A percentile compares a stretch with the other conserved stretches of the same genome.
Evolutionary conservation across 2,113 vertebrate species (phyloP).

Genomic region (Heterotilapia buettikoferi): DNA sequence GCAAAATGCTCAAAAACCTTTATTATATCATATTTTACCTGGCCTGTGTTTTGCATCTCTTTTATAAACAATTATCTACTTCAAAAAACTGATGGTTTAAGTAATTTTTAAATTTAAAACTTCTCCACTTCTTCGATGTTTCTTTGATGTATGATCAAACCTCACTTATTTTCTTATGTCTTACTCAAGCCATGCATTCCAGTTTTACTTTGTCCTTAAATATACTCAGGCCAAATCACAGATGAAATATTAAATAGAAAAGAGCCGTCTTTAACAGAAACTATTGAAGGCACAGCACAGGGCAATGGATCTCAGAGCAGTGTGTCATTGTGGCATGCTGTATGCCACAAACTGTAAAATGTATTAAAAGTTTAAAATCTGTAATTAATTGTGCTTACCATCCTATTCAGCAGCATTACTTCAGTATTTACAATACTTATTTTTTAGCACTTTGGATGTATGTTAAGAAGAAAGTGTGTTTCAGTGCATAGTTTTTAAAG

Average conservation of each 20-base stretch:
- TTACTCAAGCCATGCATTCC: background rate
- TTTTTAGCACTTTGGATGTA: background rate
- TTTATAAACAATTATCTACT: background rate
- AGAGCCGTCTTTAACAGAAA: background rate
- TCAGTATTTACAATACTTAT: background rate
- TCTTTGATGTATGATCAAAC: background rate
- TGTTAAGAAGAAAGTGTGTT: background rate
- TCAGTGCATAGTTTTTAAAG: background rate
- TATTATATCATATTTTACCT: background rate
- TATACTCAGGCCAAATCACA: background rate
- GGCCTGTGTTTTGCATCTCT: background rate
- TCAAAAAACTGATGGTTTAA: background rate
- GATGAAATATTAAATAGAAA: background rate
- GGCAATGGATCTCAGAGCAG: background rate
- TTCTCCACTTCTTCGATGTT: accelerated
- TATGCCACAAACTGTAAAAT: background rate
- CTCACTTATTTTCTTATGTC: background rate
- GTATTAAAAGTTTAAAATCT: background rate
- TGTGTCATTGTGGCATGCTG: background rate
- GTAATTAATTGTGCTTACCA: background rate
- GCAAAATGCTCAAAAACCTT: background rate
- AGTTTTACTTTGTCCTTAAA: background rate
- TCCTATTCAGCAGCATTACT: background rate
- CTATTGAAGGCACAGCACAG: background rate
- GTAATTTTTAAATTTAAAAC: background rate